Conservation (phyloP, 2,113 vertebrate species). For the Calypte anna region DNA sequence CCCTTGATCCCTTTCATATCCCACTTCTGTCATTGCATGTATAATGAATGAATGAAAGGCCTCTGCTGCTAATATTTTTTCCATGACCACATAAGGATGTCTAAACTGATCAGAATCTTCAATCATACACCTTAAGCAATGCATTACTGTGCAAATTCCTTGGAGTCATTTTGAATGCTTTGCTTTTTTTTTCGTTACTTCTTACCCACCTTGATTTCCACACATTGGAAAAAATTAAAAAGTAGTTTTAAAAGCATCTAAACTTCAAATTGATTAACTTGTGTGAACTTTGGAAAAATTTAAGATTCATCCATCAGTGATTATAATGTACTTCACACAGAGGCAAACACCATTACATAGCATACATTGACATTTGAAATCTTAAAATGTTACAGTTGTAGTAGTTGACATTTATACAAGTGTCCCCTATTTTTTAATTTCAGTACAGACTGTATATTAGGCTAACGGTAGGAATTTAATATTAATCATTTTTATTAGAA, state of each 20-base stretch:
- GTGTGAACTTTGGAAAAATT: slow-evolving; percentile 34
- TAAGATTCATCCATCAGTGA: slow-evolving; percentile 14
- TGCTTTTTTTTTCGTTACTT: neutral
- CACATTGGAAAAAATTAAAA: neutral
- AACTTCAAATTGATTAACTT: slow-evolving; percentile 16
- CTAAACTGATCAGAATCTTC: neutral
- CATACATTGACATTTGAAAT: slow-evolving; percentile 52
- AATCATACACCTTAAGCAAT: neutral
- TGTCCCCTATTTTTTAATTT: slow-evolving; percentile 6
- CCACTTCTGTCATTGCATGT: neutral
- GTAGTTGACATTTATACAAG: slow-evolving; percentile 45
- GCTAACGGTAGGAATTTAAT: neutral
- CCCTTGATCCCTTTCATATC: neutral
- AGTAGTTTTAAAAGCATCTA: neutral
- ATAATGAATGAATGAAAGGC: slow-evolving; percentile 20
- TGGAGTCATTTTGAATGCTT: neutral
- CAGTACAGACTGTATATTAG: neutral
- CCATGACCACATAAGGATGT: neutral
- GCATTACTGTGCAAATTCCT: neutral
- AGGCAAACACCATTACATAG: slow-evolving; percentile 13
- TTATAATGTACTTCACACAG: slow-evolving; percentile 32
- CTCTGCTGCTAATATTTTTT: neutral
- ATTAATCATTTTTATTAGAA: slow-evolving; percentile 7
- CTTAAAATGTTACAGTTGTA: slow-evolving; percentile 23
- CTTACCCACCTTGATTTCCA: neutral